A percentile compares a stretch with the other conserved stretches of the same genome.
phyloP scores from a whole-genome alignment of 2,888 invertebrate genomes.

The Meiosimyza platycephala region DNA sequence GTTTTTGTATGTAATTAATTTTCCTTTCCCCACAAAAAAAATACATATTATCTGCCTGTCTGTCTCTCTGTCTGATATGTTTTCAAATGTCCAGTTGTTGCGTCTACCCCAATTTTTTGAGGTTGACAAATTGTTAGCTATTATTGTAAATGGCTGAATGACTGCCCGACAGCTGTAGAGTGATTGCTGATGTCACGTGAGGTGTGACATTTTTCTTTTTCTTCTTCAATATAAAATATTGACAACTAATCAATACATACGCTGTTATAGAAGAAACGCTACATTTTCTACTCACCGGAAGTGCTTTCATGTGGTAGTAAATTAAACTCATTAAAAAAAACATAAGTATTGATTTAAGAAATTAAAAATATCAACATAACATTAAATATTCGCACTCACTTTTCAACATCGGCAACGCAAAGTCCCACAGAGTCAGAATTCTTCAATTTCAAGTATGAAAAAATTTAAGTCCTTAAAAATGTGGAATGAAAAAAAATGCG shows the following conservation, averaged over 20 bases:
- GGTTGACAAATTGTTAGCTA: conserved; percentile 23
- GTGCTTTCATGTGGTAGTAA: too few relatives aligned
- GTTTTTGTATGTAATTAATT: conserved; percentile 5
- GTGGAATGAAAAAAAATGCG: neutral
- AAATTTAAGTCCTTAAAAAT: conserved; percentile 1
- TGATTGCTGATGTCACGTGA: conserved; percentile 16
- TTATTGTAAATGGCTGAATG: conserved; percentile 23
- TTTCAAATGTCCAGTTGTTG: neutral
- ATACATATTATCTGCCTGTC: neutral
- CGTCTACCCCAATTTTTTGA: neutral
- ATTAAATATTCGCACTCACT: too few relatives aligned
- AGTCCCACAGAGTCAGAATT: neutral
- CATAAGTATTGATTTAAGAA: too few relatives aligned
- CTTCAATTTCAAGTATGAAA: conserved; percentile 9
- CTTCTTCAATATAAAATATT: too few relatives aligned
- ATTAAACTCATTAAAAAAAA: too few relatives aligned
- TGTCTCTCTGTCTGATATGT: neutral
- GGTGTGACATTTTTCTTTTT: conserved; percentile 9
- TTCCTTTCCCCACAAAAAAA: conserved; percentile 10
- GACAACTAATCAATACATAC: too few relatives aligned
- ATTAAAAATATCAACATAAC: too few relatives aligned
- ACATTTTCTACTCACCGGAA: too few relatives aligned
- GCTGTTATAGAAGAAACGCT: too few relatives aligned
- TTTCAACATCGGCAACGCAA: neutral
- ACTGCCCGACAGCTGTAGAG: conserved; percentile 7